Base-by-base conservation (phyloP, 37 sponge, comb jelly and placozoan genomes). In the Petrosia ficiformis region DNA sequence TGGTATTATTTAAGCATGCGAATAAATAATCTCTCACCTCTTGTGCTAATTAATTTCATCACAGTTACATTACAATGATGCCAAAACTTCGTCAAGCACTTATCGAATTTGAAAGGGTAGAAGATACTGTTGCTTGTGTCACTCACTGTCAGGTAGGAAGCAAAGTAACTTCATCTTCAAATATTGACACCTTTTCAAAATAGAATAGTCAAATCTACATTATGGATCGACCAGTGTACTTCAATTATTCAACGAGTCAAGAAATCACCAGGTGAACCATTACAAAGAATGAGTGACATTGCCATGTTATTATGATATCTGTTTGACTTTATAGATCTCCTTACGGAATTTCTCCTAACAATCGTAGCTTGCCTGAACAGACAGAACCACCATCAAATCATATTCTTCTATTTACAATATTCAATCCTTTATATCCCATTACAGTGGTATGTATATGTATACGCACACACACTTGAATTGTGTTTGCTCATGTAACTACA, bases 181-280 rank as follows among this genome's bases (percentile, higher is more conserved):
- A 16, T 10, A 48, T 48, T n/a, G 28, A n/a, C 63, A n/a, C 63
- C 63, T 1, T 39, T 63, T 35, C 16, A 39, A 2, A 10, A 39
- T 58, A 31, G 48, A 74, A 84, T 77, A 79, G 72, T 59, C 94
- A 94, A 69, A 70, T 89, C 33, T 89, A 86, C 73, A 86, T 94
- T 29, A 80, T 90, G 84, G 95, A 88, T 35, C 67, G 95, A 5
- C 95, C 87, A 39, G 88, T 90, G 16, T 94, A 90, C 76, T 94
- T 94, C 77, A 94, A 94, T 70, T 94, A 77, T 56, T 94, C 95
- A 39, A 90, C 91, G 44, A 94, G 95, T 71, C 88, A 86, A 56
- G 91, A 90, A 42, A 94, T 94, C 16, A 94, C 91, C 1, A 76
- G 95, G 95, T 94, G 26, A 48, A 56, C 73, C 4, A 24, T 25